A percentile compares a stretch with the other conserved stretches of the same genome.
phyloP scores from a whole-genome alignment of 2,797 vertebrate genomes.

The Tympanoctomys barrerae region DNA sequence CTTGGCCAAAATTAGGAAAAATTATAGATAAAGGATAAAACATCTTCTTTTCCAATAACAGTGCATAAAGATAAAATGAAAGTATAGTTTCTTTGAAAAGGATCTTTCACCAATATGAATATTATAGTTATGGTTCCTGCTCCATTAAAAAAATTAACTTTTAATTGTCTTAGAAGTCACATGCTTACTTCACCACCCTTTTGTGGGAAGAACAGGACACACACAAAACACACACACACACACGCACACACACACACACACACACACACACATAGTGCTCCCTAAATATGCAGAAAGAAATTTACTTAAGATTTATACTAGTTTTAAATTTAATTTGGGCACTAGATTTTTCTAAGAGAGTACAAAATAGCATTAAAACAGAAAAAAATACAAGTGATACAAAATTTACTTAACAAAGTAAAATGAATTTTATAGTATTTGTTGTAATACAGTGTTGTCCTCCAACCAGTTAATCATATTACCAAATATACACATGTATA shows the following conservation, averaged over 20 bases:
- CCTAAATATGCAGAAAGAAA: not conserved
- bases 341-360: not conserved
- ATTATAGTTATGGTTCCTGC: not conserved
- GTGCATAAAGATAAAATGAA: not conserved
- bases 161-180: not conserved
- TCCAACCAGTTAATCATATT: too few species aligned
- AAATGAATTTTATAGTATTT: too few species aligned
- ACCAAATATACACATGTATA: too few species aligned
- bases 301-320: not conserved
- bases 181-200: not conserved
- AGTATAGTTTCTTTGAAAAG: not conserved
- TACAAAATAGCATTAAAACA: too few species aligned
- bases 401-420: too few species aligned
- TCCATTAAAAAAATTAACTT: not conserved
- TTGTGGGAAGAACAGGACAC: not conserved
- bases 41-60: constrained; percentile 44
- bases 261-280: not conserved
- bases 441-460: too few species aligned
- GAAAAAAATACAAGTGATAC: too few species aligned
- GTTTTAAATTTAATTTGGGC: constrained; percentile 16
- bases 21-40: constrained; percentile 20
- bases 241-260: not conserved
- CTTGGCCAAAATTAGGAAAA: constrained; percentile 66
- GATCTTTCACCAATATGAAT: not conserved
- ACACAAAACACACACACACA: not conserved